phyloP scores from a whole-genome alignment of 2,888 invertebrate species.

The Conus canariensis region DNA sequence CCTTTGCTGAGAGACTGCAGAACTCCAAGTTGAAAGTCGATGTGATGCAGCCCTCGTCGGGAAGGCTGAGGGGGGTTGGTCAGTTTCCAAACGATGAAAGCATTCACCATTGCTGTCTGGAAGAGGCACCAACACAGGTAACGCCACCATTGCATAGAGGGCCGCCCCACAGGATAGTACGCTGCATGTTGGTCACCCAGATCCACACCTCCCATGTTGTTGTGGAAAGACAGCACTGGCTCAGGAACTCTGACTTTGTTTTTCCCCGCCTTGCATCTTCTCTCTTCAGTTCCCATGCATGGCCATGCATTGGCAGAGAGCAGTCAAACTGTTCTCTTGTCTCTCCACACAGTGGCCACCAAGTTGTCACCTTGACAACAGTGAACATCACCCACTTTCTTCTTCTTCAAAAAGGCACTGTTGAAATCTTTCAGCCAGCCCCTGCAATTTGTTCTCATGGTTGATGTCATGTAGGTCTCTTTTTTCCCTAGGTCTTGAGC shows the following conservation, averaged over 20 bases:
- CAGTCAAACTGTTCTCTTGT: conserved; percentile 20
- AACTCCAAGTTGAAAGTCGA: not conserved
- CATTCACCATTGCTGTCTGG: conserved; percentile 42
- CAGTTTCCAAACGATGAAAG: not conserved
- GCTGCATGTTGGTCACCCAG: conserved; percentile 37
- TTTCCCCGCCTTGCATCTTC: not conserved
- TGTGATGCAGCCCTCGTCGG: not conserved
- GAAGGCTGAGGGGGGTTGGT: not conserved
- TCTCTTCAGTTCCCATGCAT: not conserved
- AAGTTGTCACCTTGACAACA: conserved; percentile 19
- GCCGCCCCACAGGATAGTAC: conserved; percentile 45
- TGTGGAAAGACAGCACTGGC: not conserved
- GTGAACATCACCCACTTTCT: conserved; percentile 17
- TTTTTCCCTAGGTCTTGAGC: not conserved
- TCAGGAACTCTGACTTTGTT: conserved; percentile 24
- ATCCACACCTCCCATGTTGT: conserved; percentile 49
- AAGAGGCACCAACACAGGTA: conserved; percentile 44
- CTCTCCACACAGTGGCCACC: conserved; percentile 26
- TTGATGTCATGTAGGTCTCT: conserved; percentile 26
- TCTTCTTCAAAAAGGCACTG: not conserved
- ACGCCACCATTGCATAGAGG: conserved; percentile 46
- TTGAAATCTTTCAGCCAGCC: conserved; percentile 24
- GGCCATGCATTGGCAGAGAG: conserved; percentile 30
- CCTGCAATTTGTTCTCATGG: not conserved
- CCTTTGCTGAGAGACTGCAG: not conserved